Base-by-base conservation (phyloP, 2,888 invertebrate genomes). In the Erebia aethiops region DNA sequence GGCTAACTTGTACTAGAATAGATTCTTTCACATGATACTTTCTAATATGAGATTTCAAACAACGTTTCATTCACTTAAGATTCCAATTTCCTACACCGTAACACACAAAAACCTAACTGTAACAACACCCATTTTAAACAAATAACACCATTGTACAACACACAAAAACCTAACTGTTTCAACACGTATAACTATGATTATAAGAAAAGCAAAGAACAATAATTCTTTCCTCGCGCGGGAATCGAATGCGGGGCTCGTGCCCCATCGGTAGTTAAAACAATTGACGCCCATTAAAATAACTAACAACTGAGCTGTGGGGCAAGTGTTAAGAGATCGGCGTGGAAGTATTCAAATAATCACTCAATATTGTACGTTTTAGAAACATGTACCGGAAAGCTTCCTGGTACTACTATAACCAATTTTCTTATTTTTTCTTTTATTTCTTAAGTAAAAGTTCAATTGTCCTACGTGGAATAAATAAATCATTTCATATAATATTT, bases 211-310 rank as follows among this genome's bases (percentile, higher is more conserved):
- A 62, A 63, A 70, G 70, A 77, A 72, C 72, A 74, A 71, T 73
- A 77, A 84, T 81, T 82, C 81, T 80, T 80, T 85, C 85, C 81
- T 81, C 81, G 76, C 75, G 72, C 77, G 73, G 75, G 83, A 84
- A 73, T 83, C 83, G 79, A 85, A 87, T 82, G 71, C 78, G 75
- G 78, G 80, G 63, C 79, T 71, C 78, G 73, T 74, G 80, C 80
- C 76, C 77, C 73, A 71, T 73, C 74, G 76, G 77, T 69, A 72
- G 76, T 76, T 78, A 76, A 82, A 88, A 91, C 88, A 90, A 90
- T 87, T 84, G 82, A 68, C 82, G 80, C 76, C 83, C 87, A 87
- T 90, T 88, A 84, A 88, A 84, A 87, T 86, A 75, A 75, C 73
- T 75, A 71, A 75, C 74, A 58, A 43, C 69, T 69, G 57, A 3